A percentile compares a stretch with the other conserved stretches of the same genome.
Evolutionary conservation across 1,140 invertebrate genomes (phyloP).

Genomic region (Drosophila albomicans): DNA sequence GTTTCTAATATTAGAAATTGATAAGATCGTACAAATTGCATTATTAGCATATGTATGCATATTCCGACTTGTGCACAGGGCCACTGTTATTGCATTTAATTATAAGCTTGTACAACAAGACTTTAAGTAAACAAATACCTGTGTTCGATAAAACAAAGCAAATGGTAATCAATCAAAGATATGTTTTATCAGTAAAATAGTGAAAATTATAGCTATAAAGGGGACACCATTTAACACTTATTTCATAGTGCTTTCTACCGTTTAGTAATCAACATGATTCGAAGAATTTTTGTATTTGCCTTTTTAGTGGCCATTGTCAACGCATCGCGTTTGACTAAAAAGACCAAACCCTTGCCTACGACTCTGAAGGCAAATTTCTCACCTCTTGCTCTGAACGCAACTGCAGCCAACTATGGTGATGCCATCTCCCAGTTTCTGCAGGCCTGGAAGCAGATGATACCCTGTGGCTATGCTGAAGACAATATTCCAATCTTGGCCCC

Average conservation of each 20-base stretch:
- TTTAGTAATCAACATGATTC: slow-evolving; percentile 46
- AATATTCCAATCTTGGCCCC: slow-evolving; percentile 59
- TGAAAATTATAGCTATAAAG: slow-evolving; percentile 44
- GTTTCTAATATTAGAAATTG: no score
- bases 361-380: not conserved
- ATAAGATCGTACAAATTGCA: no score
- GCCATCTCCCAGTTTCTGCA: slow-evolving; percentile 47
- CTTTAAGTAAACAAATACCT: not conserved
- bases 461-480: slow-evolving; percentile 59
- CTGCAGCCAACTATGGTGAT: slow-evolving; percentile 37
- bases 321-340: not conserved
- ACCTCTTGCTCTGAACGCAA: slow-evolving; percentile 31
- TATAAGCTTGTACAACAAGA: not conserved
- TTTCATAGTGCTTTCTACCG: slow-evolving; percentile 12
- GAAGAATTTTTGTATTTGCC: slow-evolving; percentile 46
- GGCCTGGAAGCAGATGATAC: slow-evolving; percentile 63
- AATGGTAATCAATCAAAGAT: slow-evolving; percentile 52
- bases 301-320: slow-evolving; percentile 32
- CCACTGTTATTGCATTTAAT: not conserved
- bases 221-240: not conserved
- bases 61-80: not conserved
- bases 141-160: not conserved
- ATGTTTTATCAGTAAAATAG: not conserved
- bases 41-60: no score
- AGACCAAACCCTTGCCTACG: no score